Evolutionary conservation across 2,113 vertebrate species (phyloP).

Genomic region (Brachyhypopomus occidentalis): DNA sequence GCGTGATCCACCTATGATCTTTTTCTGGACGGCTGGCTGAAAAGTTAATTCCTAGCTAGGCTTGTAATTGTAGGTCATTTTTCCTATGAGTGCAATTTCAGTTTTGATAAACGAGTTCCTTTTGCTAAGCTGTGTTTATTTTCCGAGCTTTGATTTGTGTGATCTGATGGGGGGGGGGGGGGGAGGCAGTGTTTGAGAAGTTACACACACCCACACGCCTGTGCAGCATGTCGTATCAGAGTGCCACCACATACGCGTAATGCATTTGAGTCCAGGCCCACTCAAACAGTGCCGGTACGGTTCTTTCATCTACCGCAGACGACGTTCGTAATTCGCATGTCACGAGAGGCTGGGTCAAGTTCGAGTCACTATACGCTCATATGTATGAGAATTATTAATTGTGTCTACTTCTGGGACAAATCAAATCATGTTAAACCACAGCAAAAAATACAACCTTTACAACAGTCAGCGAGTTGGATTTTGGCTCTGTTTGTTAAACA

Average conservation of each 20-base stretch:
- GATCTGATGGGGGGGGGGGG: slow-evolving; percentile 67
- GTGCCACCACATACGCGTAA: slow-evolving; percentile 6
- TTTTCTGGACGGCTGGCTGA: slow-evolving; percentile 80
- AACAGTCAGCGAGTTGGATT: background rate
- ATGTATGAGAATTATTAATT: background rate
- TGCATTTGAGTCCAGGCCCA: background rate
- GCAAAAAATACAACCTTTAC: background rate
- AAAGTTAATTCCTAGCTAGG: slow-evolving; percentile 86
- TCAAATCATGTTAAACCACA: background rate
- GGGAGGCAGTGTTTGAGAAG: slow-evolving; percentile 28
- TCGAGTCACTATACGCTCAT: too few relatives aligned
- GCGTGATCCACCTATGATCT: slow-evolving; percentile 78
- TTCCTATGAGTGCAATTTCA: slow-evolving; percentile 84
- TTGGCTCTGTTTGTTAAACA: slow-evolving; percentile 17
- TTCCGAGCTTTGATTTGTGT: slow-evolving; percentile 88
- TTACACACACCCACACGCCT: background rate
- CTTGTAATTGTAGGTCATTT: slow-evolving; percentile 93
- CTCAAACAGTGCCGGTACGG: background rate
- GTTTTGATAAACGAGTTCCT: slow-evolving; percentile 77
- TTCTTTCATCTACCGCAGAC: background rate
- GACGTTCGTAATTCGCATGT: background rate
- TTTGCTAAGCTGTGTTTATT: slow-evolving; percentile 82
- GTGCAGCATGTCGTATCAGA: slow-evolving; percentile 8
- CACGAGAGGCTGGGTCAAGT: background rate
- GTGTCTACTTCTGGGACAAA: background rate